These are phyloP conservation scores for Sparidentex hasta DNA, from an alignment of 2,797 vertebrate species.

Conservation along the genomic window DNA sequence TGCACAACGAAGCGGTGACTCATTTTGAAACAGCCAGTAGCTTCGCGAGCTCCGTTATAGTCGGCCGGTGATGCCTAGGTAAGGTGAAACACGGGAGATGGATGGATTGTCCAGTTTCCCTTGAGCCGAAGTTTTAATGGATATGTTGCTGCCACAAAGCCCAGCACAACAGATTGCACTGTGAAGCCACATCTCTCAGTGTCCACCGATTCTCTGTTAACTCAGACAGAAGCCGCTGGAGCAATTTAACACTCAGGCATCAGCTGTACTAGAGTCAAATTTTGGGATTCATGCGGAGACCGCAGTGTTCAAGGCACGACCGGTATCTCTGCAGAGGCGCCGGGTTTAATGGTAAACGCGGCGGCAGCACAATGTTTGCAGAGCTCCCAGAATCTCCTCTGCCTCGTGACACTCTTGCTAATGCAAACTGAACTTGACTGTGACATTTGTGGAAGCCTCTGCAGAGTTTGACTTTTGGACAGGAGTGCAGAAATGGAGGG, in stretches of 20 bases:
- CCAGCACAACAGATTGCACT: slow-evolving; percentile 36
- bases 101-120: slow-evolving; percentile 47
- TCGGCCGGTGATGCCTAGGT: slow-evolving; percentile 25
- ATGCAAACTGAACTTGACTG: slow-evolving; percentile 62
- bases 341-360: slow-evolving; percentile 42
- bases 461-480: slow-evolving; percentile 52
- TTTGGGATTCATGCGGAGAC: slow-evolving; percentile 23
- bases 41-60: slow-evolving; percentile 21
- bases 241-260: slow-evolving; percentile 34
- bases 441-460: slow-evolving; percentile 65
- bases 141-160: slow-evolving; percentile 51
- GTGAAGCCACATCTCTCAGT: slow-evolving; percentile 31
- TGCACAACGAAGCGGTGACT: slow-evolving; percentile 15
- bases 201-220: slow-evolving; percentile 26
- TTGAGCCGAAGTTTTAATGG: slow-evolving; percentile 51
- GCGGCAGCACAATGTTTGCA: slow-evolving; percentile 54
- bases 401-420: slow-evolving; percentile 58
- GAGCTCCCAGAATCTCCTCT: slow-evolving; percentile 45
- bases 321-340: slow-evolving; percentile 35
- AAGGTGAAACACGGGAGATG: slow-evolving; percentile 35
- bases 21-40: slow-evolving; percentile 22
- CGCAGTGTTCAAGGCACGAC: slow-evolving; percentile 29
- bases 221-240: slow-evolving; percentile 41
- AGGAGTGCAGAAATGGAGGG: slow-evolving; percentile 35
- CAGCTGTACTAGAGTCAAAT: slow-evolving; percentile 39